Base-by-base conservation (phyloP, 2,888 invertebrate species). In the Asteroscopus sphinx region DNA sequence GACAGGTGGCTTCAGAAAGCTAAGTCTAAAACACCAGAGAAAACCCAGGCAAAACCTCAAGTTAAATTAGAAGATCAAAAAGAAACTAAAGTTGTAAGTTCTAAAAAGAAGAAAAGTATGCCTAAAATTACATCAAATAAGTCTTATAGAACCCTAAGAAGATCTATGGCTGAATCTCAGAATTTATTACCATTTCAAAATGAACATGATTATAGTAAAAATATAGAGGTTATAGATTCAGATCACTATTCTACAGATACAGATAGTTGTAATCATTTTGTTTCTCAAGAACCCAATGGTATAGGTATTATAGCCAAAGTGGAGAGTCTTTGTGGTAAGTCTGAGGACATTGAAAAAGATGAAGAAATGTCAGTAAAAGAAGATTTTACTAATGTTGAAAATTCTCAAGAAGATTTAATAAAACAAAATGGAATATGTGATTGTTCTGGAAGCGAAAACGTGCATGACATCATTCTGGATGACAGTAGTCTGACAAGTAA, bases 1-100 rank as follows among this genome's bases (percentile, higher is more conserved):
- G 94, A 94, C 55, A 83, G 91, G 36, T 94, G 94, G 94, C 76
- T 94, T 6, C 91, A 93, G 45, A 94, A 94, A 80, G 94, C 94
- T 0, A 94, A 94, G 62, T 92, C 94, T 1, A 94, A 93, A 77
- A 93, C 94, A 0, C 94, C 94, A 45, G 94, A 94, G 57, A 94
- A 94, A 79, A 82, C 78, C 9, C 81, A 85, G 52, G 54, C 77
- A 0, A 87, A 83, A 74, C 55, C 80, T 26, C 81, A 64, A 33
- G 53, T 63, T 41, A 77, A 61, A 66, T 7, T 32, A 26, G 70
- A 77, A 11, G 66, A 73, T 30, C 60, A 59, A 46, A 73, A 68
- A 52, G 55, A 55, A 35, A 28, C 13, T 0, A 81, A 61, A 60
- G 36, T 46, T n/a, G 69, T 52, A 4, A 76, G 59, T 47, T 63